phyloP scores from a whole-genome alignment of 2,113 vertebrate genomes.

The Lanius ludovicianus region DNA sequence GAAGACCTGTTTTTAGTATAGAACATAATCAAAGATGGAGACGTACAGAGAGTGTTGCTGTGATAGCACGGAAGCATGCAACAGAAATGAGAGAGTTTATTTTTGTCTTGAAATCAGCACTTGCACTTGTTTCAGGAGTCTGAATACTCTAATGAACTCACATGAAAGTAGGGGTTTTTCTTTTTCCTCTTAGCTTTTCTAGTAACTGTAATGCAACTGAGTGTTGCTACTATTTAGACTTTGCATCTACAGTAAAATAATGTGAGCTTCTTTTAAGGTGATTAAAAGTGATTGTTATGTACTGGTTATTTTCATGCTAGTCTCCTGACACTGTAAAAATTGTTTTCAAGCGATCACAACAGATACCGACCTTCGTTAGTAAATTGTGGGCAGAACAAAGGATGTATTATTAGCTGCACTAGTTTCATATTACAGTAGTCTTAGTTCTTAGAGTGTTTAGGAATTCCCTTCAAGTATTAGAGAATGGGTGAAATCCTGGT shows the following conservation, averaged over 20 bases:
- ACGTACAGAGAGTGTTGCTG: background rate
- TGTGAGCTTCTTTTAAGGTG: background rate
- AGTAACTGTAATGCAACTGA: background rate
- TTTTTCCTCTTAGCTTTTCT: background rate
- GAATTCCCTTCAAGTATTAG: constrained; percentile 20
- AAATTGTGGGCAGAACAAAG: background rate
- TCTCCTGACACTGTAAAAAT: background rate
- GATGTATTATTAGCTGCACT: background rate
- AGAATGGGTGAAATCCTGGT: constrained; percentile 17
- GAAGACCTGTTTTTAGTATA: background rate
- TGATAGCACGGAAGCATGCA: background rate
- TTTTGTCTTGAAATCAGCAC: background rate
- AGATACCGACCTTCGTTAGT: background rate
- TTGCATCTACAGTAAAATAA: background rate
- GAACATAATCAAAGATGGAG: background rate
- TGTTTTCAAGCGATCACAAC: background rate
- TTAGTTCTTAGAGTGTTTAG: constrained; percentile 8
- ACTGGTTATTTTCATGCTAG: background rate
- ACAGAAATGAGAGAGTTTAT: background rate
- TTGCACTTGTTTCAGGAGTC: background rate
- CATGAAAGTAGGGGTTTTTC: background rate
- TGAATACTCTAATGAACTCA: background rate
- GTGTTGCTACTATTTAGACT: background rate
- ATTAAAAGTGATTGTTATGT: background rate
- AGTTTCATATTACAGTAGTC: background rate